Conservation (phyloP, 2,113 vertebrate genomes). For the Castor canadensis region DNA sequence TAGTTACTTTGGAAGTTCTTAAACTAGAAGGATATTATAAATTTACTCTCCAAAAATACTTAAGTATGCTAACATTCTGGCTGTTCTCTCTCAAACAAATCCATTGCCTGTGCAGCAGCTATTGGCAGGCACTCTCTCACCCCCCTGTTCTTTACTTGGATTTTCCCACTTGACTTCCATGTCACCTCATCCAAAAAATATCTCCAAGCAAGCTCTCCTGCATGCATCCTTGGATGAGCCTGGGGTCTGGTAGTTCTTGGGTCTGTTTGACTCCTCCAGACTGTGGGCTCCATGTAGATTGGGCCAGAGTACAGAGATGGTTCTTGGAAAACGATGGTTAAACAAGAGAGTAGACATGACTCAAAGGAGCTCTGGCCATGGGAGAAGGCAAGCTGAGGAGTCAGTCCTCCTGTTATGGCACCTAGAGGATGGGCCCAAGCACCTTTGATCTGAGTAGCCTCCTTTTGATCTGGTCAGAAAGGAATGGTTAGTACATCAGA, state of each 20-base stretch:
- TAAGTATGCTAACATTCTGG: neutral
- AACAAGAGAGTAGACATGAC: neutral
- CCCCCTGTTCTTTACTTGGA: fast-evolving
- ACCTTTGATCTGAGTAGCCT: neutral
- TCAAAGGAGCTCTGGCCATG: neutral
- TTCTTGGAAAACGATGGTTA: neutral
- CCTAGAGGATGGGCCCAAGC: neutral
- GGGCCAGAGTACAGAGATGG: neutral
- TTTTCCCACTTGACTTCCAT: neutral
- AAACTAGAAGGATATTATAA: neutral
- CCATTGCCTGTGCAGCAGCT: neutral
- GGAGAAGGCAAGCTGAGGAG: neutral
- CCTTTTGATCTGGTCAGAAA: neutral
- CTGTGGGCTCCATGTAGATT: neutral
- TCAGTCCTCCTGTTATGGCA: too few species aligned
- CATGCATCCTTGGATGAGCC: fast-evolving
- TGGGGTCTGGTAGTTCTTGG: neutral
- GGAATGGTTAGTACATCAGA: neutral
- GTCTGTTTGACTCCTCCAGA: neutral
- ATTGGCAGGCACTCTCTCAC: neutral
- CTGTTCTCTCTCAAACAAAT: neutral
- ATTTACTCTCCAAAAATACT: neutral
- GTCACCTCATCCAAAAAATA: neutral
- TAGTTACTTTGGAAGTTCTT: too few species aligned
- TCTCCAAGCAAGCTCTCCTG: neutral